Percentiles rank a stretch among this genome's conserved stretches.
phyloP scores from a whole-genome alignment of 1,140 invertebrate genomes.

The Gyrodactylus bullatarudis region DNA sequence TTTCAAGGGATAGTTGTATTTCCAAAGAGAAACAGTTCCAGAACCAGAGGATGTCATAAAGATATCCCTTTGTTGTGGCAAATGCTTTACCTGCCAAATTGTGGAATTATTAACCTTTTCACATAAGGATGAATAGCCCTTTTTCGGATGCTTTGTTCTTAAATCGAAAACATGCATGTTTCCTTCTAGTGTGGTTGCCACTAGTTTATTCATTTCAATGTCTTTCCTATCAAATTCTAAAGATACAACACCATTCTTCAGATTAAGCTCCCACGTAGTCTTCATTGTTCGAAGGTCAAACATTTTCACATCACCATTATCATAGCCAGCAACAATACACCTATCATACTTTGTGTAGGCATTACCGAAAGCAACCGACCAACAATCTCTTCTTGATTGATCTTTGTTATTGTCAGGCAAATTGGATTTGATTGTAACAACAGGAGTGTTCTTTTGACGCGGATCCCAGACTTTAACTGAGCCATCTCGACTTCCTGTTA shows the following conservation, averaged over 20 bases:
- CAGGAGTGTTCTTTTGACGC: constrained; percentile 40
- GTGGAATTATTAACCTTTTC: constrained; percentile 47
- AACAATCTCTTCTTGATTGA: constrained; percentile 24
- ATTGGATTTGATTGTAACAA: constrained; percentile 43
- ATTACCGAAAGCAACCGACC: constrained; percentile 19
- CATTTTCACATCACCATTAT: constrained; percentile 77
- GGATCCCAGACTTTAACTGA: constrained; percentile 76
- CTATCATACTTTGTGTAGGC: constrained; percentile 30
- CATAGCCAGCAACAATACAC: constrained; percentile 53
- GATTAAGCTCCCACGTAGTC: constrained; percentile 52
- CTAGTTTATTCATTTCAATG: constrained; percentile 71
- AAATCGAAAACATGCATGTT: constrained; percentile 61
- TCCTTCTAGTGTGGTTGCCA: constrained; percentile 59
- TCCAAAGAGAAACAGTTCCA: constrained; percentile 54
- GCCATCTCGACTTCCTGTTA: constrained; percentile 59
- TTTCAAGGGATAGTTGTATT: constrained; percentile 29
- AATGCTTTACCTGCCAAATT: constrained; percentile 46
- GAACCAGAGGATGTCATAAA: constrained; percentile 56
- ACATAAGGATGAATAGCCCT: constrained; percentile 41
- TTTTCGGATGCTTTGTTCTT: constrained; percentile 45
- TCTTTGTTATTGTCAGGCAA: too few species aligned
- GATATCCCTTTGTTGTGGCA: constrained; percentile 71
- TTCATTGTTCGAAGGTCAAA: constrained; percentile 56
- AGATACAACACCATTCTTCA: constrained; percentile 60
- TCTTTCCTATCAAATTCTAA: constrained; percentile 69